Conservation (phyloP, 1,140 invertebrate species). For the Schlechtendalia chinensis region DNA sequence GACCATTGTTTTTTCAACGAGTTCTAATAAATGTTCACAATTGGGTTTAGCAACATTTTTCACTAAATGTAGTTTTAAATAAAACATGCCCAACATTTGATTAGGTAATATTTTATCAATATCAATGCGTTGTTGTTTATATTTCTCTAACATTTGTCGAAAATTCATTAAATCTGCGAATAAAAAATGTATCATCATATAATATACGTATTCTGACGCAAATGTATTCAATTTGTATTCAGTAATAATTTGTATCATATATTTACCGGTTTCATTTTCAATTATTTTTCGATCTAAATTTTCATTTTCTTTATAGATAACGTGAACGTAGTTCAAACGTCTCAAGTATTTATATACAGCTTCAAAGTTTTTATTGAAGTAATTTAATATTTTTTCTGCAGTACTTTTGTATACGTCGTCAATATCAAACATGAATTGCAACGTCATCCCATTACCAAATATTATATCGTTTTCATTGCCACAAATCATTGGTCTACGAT, state of each 20-base stretch:
- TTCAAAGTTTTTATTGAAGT: not conserved
- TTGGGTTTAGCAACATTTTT: constrained; percentile 6
- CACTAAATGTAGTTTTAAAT: constrained; percentile 21
- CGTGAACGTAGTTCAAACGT: not conserved
- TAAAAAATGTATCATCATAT: no score
- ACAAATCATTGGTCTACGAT: not conserved
- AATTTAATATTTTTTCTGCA: not conserved
- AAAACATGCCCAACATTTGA: constrained; percentile 17
- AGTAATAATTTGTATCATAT: not conserved
- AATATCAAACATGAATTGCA: constrained; percentile 19
- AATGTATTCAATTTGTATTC: not conserved
- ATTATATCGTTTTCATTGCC: not conserved
- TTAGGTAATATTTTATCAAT: constrained; percentile 1
- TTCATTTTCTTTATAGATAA: constrained; percentile 27
- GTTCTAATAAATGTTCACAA: not conserved
- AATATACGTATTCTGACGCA: no score
- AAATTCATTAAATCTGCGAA: constrained; percentile 6
- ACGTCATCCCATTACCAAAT: not conserved
- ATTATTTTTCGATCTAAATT: not conserved
- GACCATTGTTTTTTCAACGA: constrained; percentile 23
- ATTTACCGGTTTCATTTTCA: constrained; percentile 4
- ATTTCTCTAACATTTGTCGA: constrained; percentile 24
- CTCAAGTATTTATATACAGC: constrained; percentile 8
- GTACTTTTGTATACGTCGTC: not conserved
- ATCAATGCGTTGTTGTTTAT: constrained; percentile 14